phyloP scores from a whole-genome alignment of 92 coral and sea anemone species.

The Desmophyllum pertusum region DNA sequence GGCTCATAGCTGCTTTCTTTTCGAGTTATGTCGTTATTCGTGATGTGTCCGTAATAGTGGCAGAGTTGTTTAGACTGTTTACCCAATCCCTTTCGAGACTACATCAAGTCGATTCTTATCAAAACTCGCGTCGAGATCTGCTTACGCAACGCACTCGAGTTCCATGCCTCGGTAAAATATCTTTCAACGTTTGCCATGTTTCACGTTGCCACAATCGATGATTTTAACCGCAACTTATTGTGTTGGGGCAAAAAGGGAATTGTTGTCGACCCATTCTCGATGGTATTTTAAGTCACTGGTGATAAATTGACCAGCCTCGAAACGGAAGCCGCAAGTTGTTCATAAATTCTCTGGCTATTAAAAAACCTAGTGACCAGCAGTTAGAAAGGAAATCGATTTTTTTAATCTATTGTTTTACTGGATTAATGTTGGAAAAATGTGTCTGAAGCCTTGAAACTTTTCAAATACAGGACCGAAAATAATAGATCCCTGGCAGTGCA shows the following conservation, averaged over 20 bases:
- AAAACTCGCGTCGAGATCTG: background rate
- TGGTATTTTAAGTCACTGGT: slow-evolving; percentile 14
- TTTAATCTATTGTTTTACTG: background rate
- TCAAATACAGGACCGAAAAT: too few species aligned
- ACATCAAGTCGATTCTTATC: slow-evolving; percentile 38
- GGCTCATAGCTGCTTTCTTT: slow-evolving; percentile 27
- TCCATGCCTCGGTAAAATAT: slow-evolving; percentile 19
- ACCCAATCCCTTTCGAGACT: slow-evolving; percentile 10
- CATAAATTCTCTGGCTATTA: background rate
- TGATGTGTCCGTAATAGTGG: slow-evolving; percentile 21
- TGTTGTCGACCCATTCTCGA: slow-evolving; percentile 4
- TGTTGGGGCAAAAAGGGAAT: background rate
- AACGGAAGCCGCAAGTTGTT: slow-evolving; percentile 22
- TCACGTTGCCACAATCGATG: background rate
- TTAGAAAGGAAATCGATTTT: background rate
- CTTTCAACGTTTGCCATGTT: slow-evolving; percentile 32
- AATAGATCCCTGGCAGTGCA: too few species aligned
- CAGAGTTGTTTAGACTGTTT: slow-evolving; percentile 46
- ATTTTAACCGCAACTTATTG: slow-evolving; percentile 7
- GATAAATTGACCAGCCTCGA: slow-evolving; percentile 31
- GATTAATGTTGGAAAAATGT: background rate
- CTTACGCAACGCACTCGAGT: slow-evolving; percentile 2
- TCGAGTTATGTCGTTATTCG: slow-evolving; percentile 1
- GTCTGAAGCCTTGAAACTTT: background rate
- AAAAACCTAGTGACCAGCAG: background rate